Evolutionary conservation across 2,113 vertebrate species (phyloP).

Genomic region (Syrrhaptes paradoxus): DNA sequence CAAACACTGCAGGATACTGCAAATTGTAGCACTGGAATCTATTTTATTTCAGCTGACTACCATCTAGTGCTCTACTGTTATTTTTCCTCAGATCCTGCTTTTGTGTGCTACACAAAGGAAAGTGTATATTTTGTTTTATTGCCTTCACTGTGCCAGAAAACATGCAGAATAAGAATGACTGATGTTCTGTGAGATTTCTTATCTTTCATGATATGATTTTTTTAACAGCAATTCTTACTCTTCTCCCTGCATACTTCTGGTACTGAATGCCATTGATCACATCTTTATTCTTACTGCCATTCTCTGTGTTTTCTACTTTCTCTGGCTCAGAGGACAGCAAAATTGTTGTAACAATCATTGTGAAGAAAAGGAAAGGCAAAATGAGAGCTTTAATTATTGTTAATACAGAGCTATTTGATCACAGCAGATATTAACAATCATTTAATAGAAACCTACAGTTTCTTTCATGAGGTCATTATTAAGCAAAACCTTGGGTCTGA

Average conservation of each 20-base stretch:
- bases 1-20: background rate
- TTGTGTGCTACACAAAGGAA: conserved; percentile 39
- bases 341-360: background rate
- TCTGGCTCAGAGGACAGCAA: background rate
- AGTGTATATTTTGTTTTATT: conserved; percentile 46
- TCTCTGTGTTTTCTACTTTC: background rate
- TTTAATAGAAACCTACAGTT: background rate
- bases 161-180: conserved; percentile 50
- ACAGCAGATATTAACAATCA: background rate
- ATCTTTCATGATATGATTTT: conserved; percentile 32
- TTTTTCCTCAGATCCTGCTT: conserved; percentile 12
- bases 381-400: background rate
- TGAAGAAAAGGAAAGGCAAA: background rate
- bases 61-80: background rate
- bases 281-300: background rate
- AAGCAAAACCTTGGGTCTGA: background rate
- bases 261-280: conserved; percentile 31
- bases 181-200: conserved; percentile 35
- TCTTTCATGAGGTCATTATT: background rate
- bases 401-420: background rate
- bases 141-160: background rate
- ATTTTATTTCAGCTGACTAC: conserved; percentile 42
- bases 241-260: conserved; percentile 18
- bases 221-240: conserved; percentile 27
- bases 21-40: conserved; percentile 25